Percentiles rank a stretch among this genome's conserved stretches.
Evolutionary conservation across 1,140 invertebrate species (phyloP).

Genomic region (Heliothis virescens): DNA sequence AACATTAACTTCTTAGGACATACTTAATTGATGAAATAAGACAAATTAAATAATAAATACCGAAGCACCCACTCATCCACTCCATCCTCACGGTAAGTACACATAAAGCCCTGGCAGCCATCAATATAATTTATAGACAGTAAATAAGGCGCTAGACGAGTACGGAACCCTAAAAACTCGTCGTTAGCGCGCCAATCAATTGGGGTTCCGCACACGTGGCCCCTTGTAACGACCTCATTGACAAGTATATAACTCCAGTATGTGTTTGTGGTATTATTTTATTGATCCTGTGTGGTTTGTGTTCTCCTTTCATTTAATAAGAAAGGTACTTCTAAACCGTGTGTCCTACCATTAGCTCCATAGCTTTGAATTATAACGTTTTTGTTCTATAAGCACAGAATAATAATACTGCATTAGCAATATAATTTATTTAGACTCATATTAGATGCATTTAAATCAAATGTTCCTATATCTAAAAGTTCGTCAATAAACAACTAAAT

Average conservation of each 20-base stretch:
- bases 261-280: conserved; percentile 33
- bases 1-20: too few relatives aligned
- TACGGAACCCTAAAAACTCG: conserved; percentile 47
- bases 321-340: too few relatives aligned
- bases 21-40: too few relatives aligned
- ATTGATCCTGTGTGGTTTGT: neutral
- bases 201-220: conserved; percentile 34
- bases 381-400: too few relatives aligned
- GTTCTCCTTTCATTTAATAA: neutral
- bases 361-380: too few relatives aligned
- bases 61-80: neutral
- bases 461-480: neutral
- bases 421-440: too few relatives aligned
- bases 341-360: too few relatives aligned
- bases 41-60: neutral
- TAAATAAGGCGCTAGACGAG: conserved; percentile 48
- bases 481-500: conserved; percentile 17
- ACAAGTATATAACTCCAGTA: conserved; percentile 24
- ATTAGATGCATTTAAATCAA: neutral
- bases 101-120: conserved; percentile 27
- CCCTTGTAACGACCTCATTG: conserved; percentile 30
- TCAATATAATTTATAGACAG: conserved; percentile 57
- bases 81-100: conserved; percentile 19
- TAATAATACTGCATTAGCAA: too few relatives aligned
- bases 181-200: conserved; percentile 48